Percentiles rank a stretch among this genome's conserved stretches.
Conservation (phyloP, 2,797 vertebrate genomes). For the Gymnoscopelus microlampas region DNA sequence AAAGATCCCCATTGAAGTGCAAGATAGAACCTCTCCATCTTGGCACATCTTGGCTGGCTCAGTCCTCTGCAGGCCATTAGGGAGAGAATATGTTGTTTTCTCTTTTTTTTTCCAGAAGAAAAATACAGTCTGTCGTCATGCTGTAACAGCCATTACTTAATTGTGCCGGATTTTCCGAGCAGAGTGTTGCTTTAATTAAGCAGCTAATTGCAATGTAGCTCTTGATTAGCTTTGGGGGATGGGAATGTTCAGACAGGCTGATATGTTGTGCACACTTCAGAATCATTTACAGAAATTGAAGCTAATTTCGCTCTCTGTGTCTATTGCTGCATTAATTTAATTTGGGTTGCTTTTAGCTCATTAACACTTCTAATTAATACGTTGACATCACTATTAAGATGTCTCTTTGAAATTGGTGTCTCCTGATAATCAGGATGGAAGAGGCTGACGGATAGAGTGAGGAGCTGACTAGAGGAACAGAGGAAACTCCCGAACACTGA, state of each 20-base stretch:
- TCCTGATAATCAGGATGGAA: conserved; percentile 99
- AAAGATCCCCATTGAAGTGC: conserved; percentile 78
- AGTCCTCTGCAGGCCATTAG: conserved; percentile 82
- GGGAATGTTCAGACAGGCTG: conserved; percentile 95
- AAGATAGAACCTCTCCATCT: conserved; percentile 79
- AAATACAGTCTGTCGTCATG: conserved; percentile 85
- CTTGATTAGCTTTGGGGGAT: conserved; percentile 99
- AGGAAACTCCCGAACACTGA: conserved; percentile 75
- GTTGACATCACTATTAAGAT: conserved; percentile 99
- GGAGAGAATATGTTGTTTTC: conserved; percentile 83
- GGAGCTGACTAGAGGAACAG: conserved; percentile 86
- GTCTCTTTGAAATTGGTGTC: conserved; percentile 99
- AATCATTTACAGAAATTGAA: conserved; percentile 99
- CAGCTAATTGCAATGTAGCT: conserved; percentile 99
- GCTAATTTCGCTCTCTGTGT: conserved; percentile 99
- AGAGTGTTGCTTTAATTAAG: conserved; percentile 98
- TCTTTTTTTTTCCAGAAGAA: conserved; percentile 74
- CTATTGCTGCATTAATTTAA: conserved; percentile 99
- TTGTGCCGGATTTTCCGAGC: conserved; percentile 84
- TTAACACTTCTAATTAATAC: conserved; percentile 99
- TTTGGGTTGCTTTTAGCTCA: conserved; percentile 99
- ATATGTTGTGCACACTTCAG: conserved; percentile 99
- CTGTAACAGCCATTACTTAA: conserved; percentile 89
- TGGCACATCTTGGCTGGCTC: conserved; percentile 80
- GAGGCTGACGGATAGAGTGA: conserved; percentile 94